phyloP scores from a whole-genome alignment of 1,140 invertebrate genomes.

The Nymphalis io region DNA sequence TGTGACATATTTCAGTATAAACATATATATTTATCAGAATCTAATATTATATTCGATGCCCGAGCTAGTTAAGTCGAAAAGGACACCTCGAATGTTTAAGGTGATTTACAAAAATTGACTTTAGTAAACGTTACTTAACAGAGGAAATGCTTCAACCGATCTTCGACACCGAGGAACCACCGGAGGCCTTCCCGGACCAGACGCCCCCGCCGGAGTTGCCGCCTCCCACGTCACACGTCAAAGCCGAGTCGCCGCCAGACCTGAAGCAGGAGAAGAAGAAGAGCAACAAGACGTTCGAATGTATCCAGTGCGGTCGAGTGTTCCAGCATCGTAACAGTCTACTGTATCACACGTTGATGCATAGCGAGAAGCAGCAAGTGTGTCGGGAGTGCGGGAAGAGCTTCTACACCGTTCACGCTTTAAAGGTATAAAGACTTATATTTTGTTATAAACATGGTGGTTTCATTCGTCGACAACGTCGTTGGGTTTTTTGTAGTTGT shows the following conservation, averaged over 20 bases:
- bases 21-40: too few species aligned
- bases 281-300: constrained; percentile 56
- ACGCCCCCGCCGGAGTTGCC: neutral
- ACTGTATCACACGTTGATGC: constrained; percentile 91
- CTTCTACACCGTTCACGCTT: constrained; percentile 89
- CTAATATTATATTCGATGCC: too few species aligned
- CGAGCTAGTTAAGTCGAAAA: neutral
- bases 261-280: constrained; percentile 51
- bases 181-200: constrained; percentile 58
- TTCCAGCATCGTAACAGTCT: constrained; percentile 92
- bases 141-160: constrained; percentile 71
- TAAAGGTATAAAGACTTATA: constrained; percentile 82
- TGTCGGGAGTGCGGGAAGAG: constrained; percentile 91
- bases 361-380: constrained; percentile 88
- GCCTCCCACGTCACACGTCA: neutral
- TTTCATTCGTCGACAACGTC: too few species aligned
- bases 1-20: too few species aligned
- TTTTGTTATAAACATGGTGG: neutral
- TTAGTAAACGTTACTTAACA: too few species aligned
- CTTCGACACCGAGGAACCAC: constrained; percentile 67
- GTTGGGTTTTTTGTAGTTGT: too few species aligned
- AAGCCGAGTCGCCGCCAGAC: constrained; percentile 8
- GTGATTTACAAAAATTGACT: neutral
- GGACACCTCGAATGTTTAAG: neutral
- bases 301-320: constrained; percentile 84